Conservation (phyloP, 2,888 invertebrate genomes). For the Microplitis deprimator region DNA sequence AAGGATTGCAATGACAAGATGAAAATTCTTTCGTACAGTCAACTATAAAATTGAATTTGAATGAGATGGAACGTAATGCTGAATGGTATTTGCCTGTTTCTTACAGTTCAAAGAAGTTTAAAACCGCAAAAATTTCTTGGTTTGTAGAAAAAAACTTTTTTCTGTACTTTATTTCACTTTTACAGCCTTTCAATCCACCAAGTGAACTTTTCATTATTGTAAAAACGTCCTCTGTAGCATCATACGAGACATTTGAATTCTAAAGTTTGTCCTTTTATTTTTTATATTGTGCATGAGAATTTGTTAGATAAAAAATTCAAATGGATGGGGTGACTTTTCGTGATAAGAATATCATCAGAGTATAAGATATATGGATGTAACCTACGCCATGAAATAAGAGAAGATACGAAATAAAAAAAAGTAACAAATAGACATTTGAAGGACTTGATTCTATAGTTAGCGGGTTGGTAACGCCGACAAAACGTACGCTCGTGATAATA, state of each 20-base stretch:
- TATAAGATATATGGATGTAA: not conserved
- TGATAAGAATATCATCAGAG: not conserved
- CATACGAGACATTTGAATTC: not conserved
- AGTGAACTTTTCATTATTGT: not conserved
- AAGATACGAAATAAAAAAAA: not conserved
- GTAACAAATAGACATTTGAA: constrained; percentile 17
- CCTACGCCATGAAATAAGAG: not conserved
- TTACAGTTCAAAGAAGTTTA: not conserved
- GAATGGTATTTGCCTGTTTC: not conserved
- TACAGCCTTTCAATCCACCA: not conserved
- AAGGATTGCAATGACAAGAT: not conserved
- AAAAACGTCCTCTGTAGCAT: not conserved
- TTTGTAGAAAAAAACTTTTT: not conserved
- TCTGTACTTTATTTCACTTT: not conserved
- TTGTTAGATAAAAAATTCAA: not conserved
- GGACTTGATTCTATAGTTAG: not conserved
- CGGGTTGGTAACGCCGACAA: constrained; percentile 33
- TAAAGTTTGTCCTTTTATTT: not conserved
- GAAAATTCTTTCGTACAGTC: not conserved
- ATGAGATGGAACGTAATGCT: not conserved
- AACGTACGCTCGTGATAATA: constrained; percentile 28
- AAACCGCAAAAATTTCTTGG: not conserved
- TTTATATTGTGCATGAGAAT: not conserved
- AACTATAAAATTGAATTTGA: constrained; percentile 2
- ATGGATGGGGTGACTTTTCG: not conserved